A percentile compares a stretch with the other conserved stretches of the same genome.
Conservation (phyloP, 2,797 vertebrate species). For the Heliangelus exortis region DNA sequence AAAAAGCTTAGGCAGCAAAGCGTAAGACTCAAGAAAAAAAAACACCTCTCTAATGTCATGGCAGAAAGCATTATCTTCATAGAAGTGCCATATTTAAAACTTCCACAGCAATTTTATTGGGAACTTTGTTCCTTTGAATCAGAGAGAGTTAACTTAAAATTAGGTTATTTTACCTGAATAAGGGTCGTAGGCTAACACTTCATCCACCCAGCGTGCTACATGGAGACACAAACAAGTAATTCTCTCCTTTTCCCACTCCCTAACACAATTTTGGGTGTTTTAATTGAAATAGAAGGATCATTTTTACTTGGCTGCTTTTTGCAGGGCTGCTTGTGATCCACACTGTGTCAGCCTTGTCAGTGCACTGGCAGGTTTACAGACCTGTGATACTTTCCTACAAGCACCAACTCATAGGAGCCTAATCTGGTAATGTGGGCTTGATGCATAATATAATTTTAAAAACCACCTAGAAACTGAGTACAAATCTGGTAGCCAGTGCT, state of each 20-base stretch:
- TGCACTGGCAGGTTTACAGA: neutral
- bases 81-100: slow-evolving; percentile 13
- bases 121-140: neutral
- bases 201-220: neutral
- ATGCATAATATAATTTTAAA: neutral
- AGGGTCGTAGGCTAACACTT: neutral
- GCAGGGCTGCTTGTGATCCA: slow-evolving; percentile 3
- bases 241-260: neutral
- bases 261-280: neutral
- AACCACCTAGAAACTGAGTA: slow-evolving; percentile 26
- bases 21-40: neutral
- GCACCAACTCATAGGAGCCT: neutral
- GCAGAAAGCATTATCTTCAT: neutral
- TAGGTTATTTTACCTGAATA: neutral
- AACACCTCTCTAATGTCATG: neutral
- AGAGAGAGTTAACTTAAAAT: slow-evolving; percentile 10
- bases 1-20: slow-evolving; percentile 45
- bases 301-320: slow-evolving; percentile 34
- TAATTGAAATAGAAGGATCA: slow-evolving; percentile 28
- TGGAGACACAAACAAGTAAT: neutral
- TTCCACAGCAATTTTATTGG: neutral
- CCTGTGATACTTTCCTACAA: neutral
- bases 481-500: neutral
- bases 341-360: neutral
- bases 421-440: slow-evolving; percentile 17